Conservation (phyloP, 2,888 invertebrate species). For the Apantesis nais region DNA sequence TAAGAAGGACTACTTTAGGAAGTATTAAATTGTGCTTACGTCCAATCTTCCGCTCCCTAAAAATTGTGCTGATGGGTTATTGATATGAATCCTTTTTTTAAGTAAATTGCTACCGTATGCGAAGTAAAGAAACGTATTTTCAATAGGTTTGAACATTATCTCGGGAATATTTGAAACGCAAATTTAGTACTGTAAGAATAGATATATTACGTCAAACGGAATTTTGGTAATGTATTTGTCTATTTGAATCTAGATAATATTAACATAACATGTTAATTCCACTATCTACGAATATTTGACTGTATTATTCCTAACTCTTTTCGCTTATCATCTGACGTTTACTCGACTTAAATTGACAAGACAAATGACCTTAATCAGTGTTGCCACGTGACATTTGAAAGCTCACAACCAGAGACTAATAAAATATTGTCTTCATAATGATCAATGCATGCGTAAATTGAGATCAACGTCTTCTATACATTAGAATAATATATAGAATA, state of each 20-base stretch:
- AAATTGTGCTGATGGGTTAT: conserved; percentile 89
- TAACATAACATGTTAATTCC: neutral
- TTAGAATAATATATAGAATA: too few relatives aligned
- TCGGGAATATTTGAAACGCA: neutral
- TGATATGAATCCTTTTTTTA: conserved; percentile 90
- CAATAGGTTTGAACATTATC: conserved; percentile 15
- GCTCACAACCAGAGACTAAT: too few relatives aligned
- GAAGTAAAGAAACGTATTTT: conserved; percentile 90
- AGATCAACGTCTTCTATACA: too few relatives aligned
- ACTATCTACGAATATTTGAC: neutral
- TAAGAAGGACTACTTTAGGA: neutral
- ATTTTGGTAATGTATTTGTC: neutral
- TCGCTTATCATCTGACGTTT: neutral
- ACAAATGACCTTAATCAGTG: too few relatives aligned
- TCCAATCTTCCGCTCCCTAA: conserved; percentile 19
- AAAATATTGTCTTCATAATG: too few relatives aligned
- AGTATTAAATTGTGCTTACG: conserved; percentile 10
- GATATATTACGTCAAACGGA: neutral
- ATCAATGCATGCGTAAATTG: too few relatives aligned
- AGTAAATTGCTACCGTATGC: conserved; percentile 96
- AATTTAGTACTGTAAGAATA: neutral
- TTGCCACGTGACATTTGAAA: too few relatives aligned
- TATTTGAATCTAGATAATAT: neutral
- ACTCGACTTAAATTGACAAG: neutral
- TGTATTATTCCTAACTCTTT: neutral